Conservation (phyloP, 2,113 vertebrate species). For the Megaceryle maxima region DNA sequence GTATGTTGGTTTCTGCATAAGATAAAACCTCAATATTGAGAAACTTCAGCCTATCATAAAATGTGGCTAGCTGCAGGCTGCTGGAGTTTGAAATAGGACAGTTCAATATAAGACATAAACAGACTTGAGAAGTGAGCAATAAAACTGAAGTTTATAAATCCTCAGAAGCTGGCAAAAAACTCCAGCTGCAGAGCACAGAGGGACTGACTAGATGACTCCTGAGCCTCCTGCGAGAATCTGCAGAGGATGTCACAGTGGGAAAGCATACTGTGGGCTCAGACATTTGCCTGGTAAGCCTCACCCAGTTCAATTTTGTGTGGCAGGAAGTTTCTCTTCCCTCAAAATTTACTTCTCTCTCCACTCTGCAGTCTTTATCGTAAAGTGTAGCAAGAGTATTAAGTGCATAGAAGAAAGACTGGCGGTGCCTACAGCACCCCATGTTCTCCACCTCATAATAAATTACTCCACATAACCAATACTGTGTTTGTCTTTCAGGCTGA, state of each 20-base stretch:
- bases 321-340: not conserved
- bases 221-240: not conserved
- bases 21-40: not conserved
- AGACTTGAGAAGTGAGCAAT: not conserved
- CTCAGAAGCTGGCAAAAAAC: not conserved
- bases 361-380: fast-evolving
- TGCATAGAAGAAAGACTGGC: not conserved
- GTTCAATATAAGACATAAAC: not conserved
- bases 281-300: not conserved
- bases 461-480: not conserved
- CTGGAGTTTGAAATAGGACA: not conserved
- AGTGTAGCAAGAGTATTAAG: not conserved
- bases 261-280: not conserved
- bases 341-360: not conserved
- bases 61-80: not conserved
- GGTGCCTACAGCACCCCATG: not conserved
- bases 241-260: not conserved
- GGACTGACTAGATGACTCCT: not conserved
- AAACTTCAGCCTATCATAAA: slow-evolving; percentile 19
- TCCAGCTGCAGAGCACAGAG: not conserved
- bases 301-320: not conserved
- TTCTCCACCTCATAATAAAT: not conserved
- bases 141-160: slow-evolving; percentile 14
- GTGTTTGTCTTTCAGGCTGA: not conserved
- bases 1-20: not conserved